Evolutionary conservation across 1,140 invertebrate species (phyloP).

Genomic region (Psilanteris sp.): DNA sequence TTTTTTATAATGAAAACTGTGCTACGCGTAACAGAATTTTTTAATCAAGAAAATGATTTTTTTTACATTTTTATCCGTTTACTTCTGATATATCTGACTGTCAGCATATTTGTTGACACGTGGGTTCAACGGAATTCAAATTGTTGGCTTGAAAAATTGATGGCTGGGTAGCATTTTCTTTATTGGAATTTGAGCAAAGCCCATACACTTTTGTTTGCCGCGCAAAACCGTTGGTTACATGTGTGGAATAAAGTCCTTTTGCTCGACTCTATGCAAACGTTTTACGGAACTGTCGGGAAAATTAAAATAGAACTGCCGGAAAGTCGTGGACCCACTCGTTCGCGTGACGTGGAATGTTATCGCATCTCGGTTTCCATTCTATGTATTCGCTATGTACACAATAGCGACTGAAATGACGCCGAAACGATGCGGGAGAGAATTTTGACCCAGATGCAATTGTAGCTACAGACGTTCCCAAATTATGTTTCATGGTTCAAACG

Average conservation of each 20-base stretch:
- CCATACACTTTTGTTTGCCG: constrained; percentile 41
- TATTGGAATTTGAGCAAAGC: constrained; percentile 50
- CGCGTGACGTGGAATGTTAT: constrained; percentile 50
- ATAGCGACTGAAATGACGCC: constrained; percentile 57
- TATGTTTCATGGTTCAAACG: constrained; percentile 23
- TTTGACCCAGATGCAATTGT: constrained; percentile 74
- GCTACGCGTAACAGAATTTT: too few species aligned
- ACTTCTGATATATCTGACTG: too few species aligned
- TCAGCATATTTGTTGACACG: neutral
- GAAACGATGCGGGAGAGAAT: constrained; percentile 74
- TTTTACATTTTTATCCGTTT: too few species aligned
- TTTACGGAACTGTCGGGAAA: constrained; percentile 65
- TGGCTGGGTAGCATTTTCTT: constrained; percentile 39
- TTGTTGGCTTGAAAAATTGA: constrained; percentile 44
- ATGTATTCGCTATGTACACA: constrained; percentile 52
- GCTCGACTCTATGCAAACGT: constrained; percentile 57
- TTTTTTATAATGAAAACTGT: too few species aligned
- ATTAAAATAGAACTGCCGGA: constrained; percentile 70
- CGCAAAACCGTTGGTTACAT: constrained; percentile 65
- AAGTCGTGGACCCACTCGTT: constrained; percentile 59
- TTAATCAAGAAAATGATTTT: too few species aligned
- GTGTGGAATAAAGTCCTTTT: constrained; percentile 49
- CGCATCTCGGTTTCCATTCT: constrained; percentile 56
- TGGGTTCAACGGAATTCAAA: constrained; percentile 40
- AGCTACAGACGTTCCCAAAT: constrained; percentile 39